Evolutionary conservation across 1,140 invertebrate species (phyloP).

Genomic region (Anoplophora glabripennis): DNA sequence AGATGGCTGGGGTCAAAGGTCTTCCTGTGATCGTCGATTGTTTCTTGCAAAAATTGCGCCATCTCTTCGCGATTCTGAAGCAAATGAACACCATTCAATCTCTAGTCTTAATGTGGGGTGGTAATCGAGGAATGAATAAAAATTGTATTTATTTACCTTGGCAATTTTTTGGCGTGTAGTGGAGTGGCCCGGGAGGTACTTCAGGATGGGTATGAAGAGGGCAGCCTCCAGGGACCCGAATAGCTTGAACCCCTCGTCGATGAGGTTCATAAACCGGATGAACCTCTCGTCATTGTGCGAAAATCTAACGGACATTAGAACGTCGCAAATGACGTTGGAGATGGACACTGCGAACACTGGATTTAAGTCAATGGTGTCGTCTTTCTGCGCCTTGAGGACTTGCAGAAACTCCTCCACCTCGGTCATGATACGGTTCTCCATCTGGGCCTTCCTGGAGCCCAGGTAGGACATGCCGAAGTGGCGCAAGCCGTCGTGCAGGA

Average conservation of each 20-base stretch:
- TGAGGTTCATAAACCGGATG: conserved; percentile 73
- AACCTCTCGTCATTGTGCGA: conserved; percentile 72
- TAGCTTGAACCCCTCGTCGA: conserved; percentile 85
- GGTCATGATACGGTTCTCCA: conserved; percentile 82
- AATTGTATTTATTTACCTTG: conserved; percentile 46
- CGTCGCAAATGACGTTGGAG: conserved; percentile 87
- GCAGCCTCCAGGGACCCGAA: conserved; percentile 65
- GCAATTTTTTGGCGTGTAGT: conserved; percentile 71
- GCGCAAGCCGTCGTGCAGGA: conserved; percentile 83
- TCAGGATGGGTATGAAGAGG: conserved; percentile 68
- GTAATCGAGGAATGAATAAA: background rate
- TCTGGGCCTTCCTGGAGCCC: conserved; percentile 72
- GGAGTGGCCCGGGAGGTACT: conserved; percentile 73
- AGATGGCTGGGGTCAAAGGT: conserved; percentile 73
- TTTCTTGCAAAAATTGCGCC: conserved; percentile 77
- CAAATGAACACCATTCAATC: conserved; percentile 15
- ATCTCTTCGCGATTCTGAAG: conserved; percentile 76
- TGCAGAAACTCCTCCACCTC: conserved; percentile 75
- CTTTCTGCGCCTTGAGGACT: conserved; percentile 58
- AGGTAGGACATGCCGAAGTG: conserved; percentile 88
- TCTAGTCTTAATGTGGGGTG: background rate
- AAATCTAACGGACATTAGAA: conserved; percentile 87
- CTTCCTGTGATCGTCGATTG: conserved; percentile 74
- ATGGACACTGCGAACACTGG: conserved; percentile 74
- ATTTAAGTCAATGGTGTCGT: conserved; percentile 66